phyloP scores from a whole-genome alignment of 2,113 vertebrate genomes.

The Brachyhypopomus gauderio region DNA sequence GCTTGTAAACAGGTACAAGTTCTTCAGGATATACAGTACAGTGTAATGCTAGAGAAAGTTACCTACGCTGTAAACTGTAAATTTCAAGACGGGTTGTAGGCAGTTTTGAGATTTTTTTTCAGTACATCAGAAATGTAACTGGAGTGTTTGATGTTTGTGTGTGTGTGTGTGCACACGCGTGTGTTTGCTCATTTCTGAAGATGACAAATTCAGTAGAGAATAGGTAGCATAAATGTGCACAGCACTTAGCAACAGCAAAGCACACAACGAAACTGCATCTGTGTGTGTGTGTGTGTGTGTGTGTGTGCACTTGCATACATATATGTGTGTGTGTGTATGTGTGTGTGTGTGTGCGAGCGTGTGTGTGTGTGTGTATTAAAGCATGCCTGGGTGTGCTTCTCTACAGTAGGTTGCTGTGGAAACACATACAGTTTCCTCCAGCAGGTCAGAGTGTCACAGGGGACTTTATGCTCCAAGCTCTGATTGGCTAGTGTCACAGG shows the following conservation, averaged over 20 bases:
- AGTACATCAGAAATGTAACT: no score
- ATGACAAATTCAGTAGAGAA: conserved; percentile 1
- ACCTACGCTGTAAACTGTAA: no score
- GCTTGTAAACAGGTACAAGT: no score
- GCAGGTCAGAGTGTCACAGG: conserved; percentile 75
- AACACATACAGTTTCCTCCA: conserved; percentile 71
- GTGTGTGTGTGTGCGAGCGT: background rate
- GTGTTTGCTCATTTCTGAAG: background rate
- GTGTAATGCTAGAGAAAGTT: no score
- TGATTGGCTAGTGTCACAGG: conserved; percentile 66
- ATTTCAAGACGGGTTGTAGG: no score
- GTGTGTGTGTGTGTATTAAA: conserved; percentile 37
- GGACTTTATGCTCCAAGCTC: conserved; percentile 61
- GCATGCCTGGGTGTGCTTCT: background rate
- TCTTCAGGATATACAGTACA: no score
- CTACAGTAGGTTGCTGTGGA: conserved; percentile 77
- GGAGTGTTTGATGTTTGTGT: background rate
- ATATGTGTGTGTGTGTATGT: conserved; percentile 5
- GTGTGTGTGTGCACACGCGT: background rate
- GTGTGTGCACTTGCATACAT: background rate
- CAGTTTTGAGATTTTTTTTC: no score
- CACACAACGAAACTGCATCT: conserved; percentile 15
- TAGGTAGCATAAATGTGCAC: conserved; percentile 13
- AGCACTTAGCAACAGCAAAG: conserved; percentile 36
- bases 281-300: background rate